phyloP scores from a whole-genome alignment of 2,113 vertebrate genomes.

The Carassius gibelio region DNA sequence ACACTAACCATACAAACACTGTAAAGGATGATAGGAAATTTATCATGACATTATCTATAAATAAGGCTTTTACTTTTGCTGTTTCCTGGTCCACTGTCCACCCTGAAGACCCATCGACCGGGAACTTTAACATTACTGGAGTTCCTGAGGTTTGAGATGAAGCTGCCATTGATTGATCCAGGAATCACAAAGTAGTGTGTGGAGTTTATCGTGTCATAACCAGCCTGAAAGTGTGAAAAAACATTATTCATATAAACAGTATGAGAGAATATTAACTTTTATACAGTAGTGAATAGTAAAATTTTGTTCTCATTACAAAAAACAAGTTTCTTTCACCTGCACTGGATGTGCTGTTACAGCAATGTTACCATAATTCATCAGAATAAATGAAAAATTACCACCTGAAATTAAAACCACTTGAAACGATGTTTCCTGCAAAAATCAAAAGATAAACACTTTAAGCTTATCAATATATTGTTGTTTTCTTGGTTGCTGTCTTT shows the following conservation, averaged over 20 bases:
- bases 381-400: not conserved
- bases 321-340: not conserved
- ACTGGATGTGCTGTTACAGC: not conserved
- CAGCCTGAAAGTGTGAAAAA: slow-evolving; percentile 30
- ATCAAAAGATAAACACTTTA: not conserved
- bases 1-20: not conserved
- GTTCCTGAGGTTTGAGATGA: not conserved
- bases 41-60: not conserved
- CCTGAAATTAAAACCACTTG: not conserved
- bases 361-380: not conserved
- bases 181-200: not conserved
- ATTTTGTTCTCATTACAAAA: not conserved
- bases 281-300: not conserved
- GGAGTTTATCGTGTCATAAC: not conserved
- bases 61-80: not conserved
- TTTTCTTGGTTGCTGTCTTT: not conserved
- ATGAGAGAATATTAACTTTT: not conserved
- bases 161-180: no score
- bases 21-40: not conserved
- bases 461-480: no score
- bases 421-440: slow-evolving; percentile 47
- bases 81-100: not conserved
- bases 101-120: not conserved
- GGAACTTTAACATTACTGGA: not conserved
- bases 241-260: not conserved